Evolutionary conservation across 2,888 invertebrate genomes (phyloP).

Genomic region (Melinopterus prodromus): DNA sequence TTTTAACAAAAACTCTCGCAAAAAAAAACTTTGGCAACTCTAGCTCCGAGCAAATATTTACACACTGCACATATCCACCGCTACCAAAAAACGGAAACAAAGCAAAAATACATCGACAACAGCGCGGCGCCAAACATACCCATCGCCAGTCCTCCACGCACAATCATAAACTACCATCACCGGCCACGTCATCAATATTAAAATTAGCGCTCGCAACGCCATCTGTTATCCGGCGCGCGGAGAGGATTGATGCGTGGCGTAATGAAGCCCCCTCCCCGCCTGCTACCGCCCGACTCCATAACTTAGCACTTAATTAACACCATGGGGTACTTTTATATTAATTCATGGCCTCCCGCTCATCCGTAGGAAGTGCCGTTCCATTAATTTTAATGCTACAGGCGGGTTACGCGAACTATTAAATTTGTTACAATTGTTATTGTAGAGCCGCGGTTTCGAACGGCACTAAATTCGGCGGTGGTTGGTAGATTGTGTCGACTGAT

Average conservation of each 20-base stretch:
- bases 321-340: slow-evolving; percentile 55
- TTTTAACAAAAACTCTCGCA: no score
- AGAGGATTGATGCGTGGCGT: slow-evolving; percentile 45
- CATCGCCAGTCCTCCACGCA: background rate
- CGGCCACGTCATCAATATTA: background rate
- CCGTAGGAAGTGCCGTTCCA: slow-evolving; percentile 37
- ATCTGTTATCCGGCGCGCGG: slow-evolving; percentile 43
- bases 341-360: slow-evolving; percentile 44
- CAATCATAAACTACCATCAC: background rate
- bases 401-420: slow-evolving; percentile 35
- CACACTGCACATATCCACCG: background rate
- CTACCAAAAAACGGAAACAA: background rate
- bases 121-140: background rate
- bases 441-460: slow-evolving; percentile 7
- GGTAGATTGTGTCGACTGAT: slow-evolving; percentile 5
- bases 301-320: slow-evolving; percentile 57
- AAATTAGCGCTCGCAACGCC: slow-evolving; percentile 36
- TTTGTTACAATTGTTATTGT: slow-evolving; percentile 38
- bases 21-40: no score
- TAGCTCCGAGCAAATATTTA: background rate
- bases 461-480: background rate
- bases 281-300: slow-evolving; percentile 45
- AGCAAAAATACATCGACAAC: background rate
- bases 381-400: slow-evolving; percentile 37
- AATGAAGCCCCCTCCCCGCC: slow-evolving; percentile 44